Evolutionary conservation across 1,140 invertebrate species (phyloP).

Genomic region (Periplaneta americana): DNA sequence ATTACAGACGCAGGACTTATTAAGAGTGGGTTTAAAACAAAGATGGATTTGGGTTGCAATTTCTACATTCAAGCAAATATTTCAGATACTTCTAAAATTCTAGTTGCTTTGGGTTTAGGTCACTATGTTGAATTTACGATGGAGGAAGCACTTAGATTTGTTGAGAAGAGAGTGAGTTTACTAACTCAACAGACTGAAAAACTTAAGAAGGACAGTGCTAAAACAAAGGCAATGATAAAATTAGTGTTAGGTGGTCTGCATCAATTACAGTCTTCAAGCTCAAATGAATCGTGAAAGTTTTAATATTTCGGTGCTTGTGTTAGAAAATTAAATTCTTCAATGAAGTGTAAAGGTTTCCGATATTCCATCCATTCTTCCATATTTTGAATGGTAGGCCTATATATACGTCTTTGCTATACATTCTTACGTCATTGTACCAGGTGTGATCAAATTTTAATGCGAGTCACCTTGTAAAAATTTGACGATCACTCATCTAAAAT

Average conservation of each 20-base stretch:
- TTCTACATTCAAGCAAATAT: conserved; percentile 68
- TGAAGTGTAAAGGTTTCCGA: too few relatives aligned
- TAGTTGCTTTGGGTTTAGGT: conserved; percentile 70
- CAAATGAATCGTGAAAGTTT: not conserved
- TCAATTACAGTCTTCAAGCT: conserved; percentile 41
- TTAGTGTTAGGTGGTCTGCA: conserved; percentile 60
- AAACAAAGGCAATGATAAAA: conserved; percentile 75
- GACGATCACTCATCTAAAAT: too few relatives aligned
- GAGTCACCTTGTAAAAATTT: too few relatives aligned
- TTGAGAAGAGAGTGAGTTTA: conserved; percentile 60
- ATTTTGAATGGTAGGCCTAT: too few relatives aligned
- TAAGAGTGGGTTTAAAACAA: conserved; percentile 62
- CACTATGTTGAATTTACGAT: conserved; percentile 67
- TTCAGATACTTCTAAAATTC: conserved; percentile 56
- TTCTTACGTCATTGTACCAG: too few relatives aligned
- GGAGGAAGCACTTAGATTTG: conserved; percentile 62
- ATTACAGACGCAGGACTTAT: conserved; percentile 43
- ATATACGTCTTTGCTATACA: too few relatives aligned
- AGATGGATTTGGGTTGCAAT: conserved; percentile 72
- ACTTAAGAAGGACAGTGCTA: conserved; percentile 56
- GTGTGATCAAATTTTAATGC: too few relatives aligned
- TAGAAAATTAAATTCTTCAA: too few relatives aligned
- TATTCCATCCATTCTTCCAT: too few relatives aligned
- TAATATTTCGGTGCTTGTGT: too few relatives aligned
- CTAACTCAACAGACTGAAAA: conserved; percentile 55